Conservation (phyloP, 1,140 invertebrate genomes). For the Monomorium pharaonis region DNA sequence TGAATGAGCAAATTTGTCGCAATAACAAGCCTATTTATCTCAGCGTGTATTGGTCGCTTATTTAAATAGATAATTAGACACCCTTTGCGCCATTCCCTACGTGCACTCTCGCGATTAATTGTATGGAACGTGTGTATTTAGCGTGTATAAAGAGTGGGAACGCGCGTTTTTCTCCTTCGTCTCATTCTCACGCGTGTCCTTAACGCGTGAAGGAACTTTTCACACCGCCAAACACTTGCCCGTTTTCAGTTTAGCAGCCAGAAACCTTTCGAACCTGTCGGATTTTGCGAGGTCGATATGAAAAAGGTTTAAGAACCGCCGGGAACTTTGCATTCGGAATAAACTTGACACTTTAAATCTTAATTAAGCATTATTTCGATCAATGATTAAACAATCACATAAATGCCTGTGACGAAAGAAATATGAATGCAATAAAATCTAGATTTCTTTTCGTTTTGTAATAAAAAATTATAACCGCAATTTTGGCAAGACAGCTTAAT, state of each 20-base stretch:
- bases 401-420: background rate
- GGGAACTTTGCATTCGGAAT: background rate
- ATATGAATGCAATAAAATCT: background rate
- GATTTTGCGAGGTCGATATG: background rate
- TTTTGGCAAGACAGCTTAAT: background rate
- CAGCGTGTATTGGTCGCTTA: slow-evolving; percentile 57
- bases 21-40: slow-evolving; percentile 69
- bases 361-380: background rate
- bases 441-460: background rate
- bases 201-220: slow-evolving; percentile 26
- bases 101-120: slow-evolving; percentile 57
- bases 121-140: slow-evolving; percentile 57
- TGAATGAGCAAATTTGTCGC: slow-evolving; percentile 66
- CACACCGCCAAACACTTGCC: background rate
- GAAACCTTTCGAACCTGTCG: slow-evolving; percentile 31
- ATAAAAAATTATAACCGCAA: background rate
- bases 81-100: slow-evolving; percentile 60
- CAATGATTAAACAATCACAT: background rate
- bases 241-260: background rate
- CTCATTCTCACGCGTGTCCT: background rate
- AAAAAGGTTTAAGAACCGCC: background rate
- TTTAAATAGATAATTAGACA: slow-evolving; percentile 66
- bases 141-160: slow-evolving; percentile 38
- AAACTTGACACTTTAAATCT: background rate
- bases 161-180: slow-evolving; percentile 10